These are phyloP conservation scores for Drosophila mimica DNA, from an alignment of 2,888 invertebrate species.

Conservation along the genomic window DNA sequence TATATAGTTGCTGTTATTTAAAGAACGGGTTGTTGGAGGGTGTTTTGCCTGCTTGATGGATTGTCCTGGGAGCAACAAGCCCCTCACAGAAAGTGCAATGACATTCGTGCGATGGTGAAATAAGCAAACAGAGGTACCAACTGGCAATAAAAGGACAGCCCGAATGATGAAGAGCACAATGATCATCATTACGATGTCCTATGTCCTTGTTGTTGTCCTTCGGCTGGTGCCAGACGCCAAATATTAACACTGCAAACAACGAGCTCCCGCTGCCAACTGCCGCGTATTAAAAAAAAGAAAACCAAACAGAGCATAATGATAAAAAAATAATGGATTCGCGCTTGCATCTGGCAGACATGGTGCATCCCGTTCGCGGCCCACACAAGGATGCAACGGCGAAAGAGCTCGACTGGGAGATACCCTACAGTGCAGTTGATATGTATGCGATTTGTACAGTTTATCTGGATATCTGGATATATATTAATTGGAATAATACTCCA, in stretches of 20 bases:
- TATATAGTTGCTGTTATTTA: neutral
- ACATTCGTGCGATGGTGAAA: conserved; percentile 49
- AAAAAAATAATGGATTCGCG: conserved; percentile 39
- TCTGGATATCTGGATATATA: neutral
- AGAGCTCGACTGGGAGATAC: neutral
- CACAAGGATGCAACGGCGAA: conserved; percentile 16
- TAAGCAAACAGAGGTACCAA: conserved; percentile 46
- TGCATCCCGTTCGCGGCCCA: conserved; percentile 7
- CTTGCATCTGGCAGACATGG: conserved; percentile 23
- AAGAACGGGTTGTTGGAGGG: neutral
- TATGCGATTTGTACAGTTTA: neutral
- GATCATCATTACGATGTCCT: conserved; percentile 33
- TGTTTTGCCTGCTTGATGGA: neutral
- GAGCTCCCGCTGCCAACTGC: conserved; percentile 33
- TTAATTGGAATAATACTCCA: neutral
- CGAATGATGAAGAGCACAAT: conserved; percentile 23
- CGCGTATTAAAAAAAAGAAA: conserved; percentile 33
- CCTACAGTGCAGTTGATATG: neutral
- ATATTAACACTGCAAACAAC: conserved; percentile 79
- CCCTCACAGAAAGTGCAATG: conserved; percentile 65
- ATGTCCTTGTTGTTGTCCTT: conserved; percentile 52
- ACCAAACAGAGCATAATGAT: conserved; percentile 31
- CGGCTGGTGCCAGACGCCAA: conserved; percentile 73
- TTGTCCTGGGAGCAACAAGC: neutral
- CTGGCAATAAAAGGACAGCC: conserved; percentile 71